Evolutionary conservation across 2,797 vertebrate genomes (phyloP).

Genomic region (Tenualosa thibaudeaui): DNA sequence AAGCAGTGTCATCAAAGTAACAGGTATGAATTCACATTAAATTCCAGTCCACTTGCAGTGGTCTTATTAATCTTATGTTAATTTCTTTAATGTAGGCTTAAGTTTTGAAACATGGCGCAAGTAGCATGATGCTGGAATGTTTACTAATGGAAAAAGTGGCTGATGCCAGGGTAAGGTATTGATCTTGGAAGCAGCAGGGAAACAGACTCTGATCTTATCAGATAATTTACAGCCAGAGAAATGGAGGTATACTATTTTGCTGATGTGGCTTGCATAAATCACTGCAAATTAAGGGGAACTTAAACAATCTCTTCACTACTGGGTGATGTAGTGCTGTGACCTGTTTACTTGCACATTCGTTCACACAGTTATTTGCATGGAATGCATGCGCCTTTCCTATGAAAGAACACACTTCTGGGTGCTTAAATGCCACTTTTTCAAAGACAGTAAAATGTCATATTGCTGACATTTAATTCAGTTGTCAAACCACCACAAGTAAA

Average conservation of each 20-base stretch:
- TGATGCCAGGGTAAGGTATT: slow-evolving; percentile 34
- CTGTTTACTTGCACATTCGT: not conserved
- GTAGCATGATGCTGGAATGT: slow-evolving; percentile 17
- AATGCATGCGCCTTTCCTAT: not conserved
- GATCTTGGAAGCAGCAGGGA: slow-evolving; percentile 44
- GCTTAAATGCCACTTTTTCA: not conserved
- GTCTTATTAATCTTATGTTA: not conserved
- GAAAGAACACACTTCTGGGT: not conserved
- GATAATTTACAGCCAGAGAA: slow-evolving; percentile 50
- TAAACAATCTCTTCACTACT: slow-evolving; percentile 6
- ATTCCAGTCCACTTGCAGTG: not conserved
- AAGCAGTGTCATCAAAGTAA: slow-evolving; percentile 19
- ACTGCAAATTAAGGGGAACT: slow-evolving; percentile 40
- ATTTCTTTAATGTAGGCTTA: not conserved
- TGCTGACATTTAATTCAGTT: not conserved
- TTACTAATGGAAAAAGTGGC: slow-evolving; percentile 33
- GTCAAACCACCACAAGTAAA: not conserved
- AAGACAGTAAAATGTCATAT: not conserved
- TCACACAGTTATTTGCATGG: not conserved
- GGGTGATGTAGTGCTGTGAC: not conserved
- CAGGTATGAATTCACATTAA: slow-evolving; percentile 30
- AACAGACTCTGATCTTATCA: slow-evolving; percentile 29
- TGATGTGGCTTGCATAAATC: slow-evolving; percentile 51
- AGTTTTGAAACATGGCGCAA: not conserved
- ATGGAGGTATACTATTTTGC: slow-evolving; percentile 43